Conservation (phyloP, 2,797 vertebrate genomes). For the Myotis planiceps region DNA sequence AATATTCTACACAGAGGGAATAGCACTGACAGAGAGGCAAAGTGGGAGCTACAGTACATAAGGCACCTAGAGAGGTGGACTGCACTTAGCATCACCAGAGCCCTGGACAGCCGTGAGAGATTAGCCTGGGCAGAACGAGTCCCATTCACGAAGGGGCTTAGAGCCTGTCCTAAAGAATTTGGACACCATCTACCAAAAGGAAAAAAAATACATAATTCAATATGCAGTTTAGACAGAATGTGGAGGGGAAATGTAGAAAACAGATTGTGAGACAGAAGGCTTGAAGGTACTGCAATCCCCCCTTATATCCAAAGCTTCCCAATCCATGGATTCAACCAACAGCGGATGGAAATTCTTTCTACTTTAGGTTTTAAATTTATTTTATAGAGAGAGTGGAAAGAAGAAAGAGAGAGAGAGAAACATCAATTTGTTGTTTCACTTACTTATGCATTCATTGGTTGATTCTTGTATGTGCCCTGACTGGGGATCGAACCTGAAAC, state of each 20-base stretch:
- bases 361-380: background rate
- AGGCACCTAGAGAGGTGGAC: background rate
- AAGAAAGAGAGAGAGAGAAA: background rate
- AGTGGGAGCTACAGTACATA: background rate
- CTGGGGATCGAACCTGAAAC: background rate
- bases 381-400: background rate
- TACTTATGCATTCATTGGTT: background rate
- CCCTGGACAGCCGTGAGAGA: accelerated
- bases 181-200: background rate
- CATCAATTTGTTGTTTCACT: background rate
- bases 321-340: background rate
- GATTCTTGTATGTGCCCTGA: background rate
- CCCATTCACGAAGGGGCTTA: background rate
- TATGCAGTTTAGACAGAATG: background rate
- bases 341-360: background rate
- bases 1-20: background rate
- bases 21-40: background rate
- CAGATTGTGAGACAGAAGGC: background rate
- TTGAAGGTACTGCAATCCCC: background rate
- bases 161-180: background rate
- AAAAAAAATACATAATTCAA: background rate
- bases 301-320: background rate
- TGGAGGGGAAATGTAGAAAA: background rate
- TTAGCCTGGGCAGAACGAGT: background rate
- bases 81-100: background rate